Evolutionary conservation across 1,140 invertebrate genomes (phyloP).

Genomic region (Cotesia typhae): DNA sequence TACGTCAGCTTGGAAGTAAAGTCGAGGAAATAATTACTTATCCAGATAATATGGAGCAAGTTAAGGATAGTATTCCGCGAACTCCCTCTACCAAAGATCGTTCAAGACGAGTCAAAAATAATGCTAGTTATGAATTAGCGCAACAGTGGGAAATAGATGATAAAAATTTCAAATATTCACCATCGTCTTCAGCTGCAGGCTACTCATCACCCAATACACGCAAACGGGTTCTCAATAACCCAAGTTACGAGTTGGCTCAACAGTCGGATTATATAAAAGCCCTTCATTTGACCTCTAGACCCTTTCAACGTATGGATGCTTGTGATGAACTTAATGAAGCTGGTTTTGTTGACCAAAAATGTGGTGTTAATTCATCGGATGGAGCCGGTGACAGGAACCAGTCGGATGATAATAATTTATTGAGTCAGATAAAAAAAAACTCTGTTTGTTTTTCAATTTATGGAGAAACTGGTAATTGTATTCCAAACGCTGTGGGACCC

Average conservation of each 20-base stretch:
- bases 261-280: constrained; percentile 56
- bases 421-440: constrained; percentile 65
- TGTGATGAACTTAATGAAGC: constrained; percentile 57
- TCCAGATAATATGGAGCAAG: constrained; percentile 37
- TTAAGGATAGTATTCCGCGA: constrained; percentile 30
- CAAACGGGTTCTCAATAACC: constrained; percentile 54
- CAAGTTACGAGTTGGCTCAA: constrained; percentile 62
- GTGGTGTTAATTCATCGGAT: not conserved
- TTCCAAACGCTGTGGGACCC: constrained; percentile 27
- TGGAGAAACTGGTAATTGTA: constrained; percentile 53
- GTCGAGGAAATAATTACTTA: constrained; percentile 45
- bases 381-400: constrained; percentile 6
- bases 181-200: constrained; percentile 17
- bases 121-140: constrained; percentile 60
- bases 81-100: constrained; percentile 38
- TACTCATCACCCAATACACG: constrained; percentile 6
- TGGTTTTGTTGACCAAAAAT: constrained; percentile 35
- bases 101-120: constrained; percentile 51
- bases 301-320: constrained; percentile 58
- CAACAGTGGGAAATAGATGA: constrained; percentile 57
- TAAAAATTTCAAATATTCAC: constrained; percentile 29
- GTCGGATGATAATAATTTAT: constrained; percentile 41
- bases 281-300: constrained; percentile 35
- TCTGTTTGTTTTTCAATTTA: constrained; percentile 61
- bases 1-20: constrained; percentile 50